Evolutionary conservation across 2,888 invertebrate genomes (phyloP).

Genomic region (Leptinotarsa juncta): DNA sequence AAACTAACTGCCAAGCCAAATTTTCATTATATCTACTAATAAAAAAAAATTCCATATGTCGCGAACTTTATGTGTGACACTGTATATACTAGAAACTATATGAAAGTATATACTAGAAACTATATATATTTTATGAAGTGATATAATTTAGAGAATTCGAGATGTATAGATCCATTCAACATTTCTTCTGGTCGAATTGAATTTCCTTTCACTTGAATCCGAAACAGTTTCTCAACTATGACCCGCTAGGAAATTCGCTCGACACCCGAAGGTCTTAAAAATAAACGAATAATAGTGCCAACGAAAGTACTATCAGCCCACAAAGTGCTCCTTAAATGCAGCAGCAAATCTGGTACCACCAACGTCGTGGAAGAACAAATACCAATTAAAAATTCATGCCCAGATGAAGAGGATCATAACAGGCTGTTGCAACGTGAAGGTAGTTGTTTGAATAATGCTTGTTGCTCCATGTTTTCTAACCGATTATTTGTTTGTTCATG

Average conservation of each 20-base stretch:
- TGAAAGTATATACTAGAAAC: too few species aligned
- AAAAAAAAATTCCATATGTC: too few species aligned
- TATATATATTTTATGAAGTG: too few species aligned
- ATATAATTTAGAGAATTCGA: too few species aligned
- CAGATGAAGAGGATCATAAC: constrained; percentile 36
- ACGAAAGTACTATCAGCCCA: constrained; percentile 34
- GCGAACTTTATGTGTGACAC: too few species aligned
- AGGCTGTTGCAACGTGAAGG: constrained; percentile 33
- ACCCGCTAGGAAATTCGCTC: constrained; percentile 36
- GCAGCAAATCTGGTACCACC: constrained; percentile 31
- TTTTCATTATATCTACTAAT: too few species aligned
- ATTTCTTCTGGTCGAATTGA: too few species aligned
- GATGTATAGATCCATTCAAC: too few species aligned
- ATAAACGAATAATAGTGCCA: constrained; percentile 38
- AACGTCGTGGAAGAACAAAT: constrained; percentile 31
- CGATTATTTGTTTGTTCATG: constrained; percentile 27
- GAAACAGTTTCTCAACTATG: constrained; percentile 27
- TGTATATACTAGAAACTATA: too few species aligned
- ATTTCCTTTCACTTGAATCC: neutral
- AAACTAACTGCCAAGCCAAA: too few species aligned
- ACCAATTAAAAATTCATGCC: constrained; percentile 32
- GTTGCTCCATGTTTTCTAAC: constrained; percentile 34
- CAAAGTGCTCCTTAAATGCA: constrained; percentile 31
- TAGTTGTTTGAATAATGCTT: constrained; percentile 29
- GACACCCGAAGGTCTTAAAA: constrained; percentile 31